phyloP scores from a whole-genome alignment of 2,113 vertebrate genomes.

The Amazona vittata region DNA sequence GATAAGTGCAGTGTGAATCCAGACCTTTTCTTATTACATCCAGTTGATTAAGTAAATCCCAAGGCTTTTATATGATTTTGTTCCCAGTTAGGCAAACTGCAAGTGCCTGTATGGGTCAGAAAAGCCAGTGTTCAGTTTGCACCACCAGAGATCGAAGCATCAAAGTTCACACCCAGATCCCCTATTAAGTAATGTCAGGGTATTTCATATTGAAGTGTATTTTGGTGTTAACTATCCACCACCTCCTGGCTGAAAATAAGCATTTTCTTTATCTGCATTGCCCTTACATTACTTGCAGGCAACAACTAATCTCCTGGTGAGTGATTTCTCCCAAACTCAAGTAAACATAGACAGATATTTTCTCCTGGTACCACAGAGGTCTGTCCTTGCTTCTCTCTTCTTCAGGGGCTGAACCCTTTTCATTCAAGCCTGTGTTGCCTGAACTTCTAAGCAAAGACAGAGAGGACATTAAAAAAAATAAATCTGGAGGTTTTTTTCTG shows the following conservation, averaged over 20 bases:
- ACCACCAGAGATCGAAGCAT: not conserved
- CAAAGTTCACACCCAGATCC: not conserved
- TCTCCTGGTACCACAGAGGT: not conserved
- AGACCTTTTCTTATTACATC: not conserved
- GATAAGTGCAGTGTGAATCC: not conserved
- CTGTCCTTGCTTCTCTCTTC: not conserved
- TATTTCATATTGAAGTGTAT: not conserved
- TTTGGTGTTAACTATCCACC: not conserved
- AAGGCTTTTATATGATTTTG: not conserved
- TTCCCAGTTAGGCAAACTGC: not conserved
- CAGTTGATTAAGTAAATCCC: not conserved
- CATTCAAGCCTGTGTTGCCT: not conserved
- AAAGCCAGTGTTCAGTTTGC: not conserved
- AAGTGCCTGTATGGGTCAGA: not conserved
- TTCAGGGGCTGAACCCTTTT: not conserved
- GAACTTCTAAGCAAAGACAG: not conserved
- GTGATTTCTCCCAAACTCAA: not conserved
- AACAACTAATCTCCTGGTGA: not conserved
- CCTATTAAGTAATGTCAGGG: not conserved
- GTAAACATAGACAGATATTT: not conserved
- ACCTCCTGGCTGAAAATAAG: not conserved
- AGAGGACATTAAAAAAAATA: not conserved
- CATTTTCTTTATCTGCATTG: not conserved
- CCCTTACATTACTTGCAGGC: not conserved
- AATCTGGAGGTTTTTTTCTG: not conserved